Conservation (phyloP, 2,797 vertebrate genomes). For the Odontamblyopus lacepedii region DNA sequence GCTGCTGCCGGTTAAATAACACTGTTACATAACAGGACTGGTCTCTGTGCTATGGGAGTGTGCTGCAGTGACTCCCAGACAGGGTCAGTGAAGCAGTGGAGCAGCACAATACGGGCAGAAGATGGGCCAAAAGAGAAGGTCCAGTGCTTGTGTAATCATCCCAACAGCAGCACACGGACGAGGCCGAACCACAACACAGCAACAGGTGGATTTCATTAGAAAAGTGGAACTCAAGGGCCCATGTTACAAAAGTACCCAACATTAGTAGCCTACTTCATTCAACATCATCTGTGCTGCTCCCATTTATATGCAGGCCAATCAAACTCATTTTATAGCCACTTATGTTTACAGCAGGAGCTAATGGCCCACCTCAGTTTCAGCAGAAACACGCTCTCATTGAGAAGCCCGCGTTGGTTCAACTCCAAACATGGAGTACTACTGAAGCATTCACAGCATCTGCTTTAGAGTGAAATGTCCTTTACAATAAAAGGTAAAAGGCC, state of each 20-base stretch:
- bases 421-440: too few relatives aligned
- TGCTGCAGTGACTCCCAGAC: slow-evolving; percentile 30
- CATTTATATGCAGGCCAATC: too few relatives aligned
- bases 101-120: slow-evolving; percentile 14
- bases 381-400: too few relatives aligned
- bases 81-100: slow-evolving; percentile 50
- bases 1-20: slow-evolving; percentile 62
- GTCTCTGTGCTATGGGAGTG: slow-evolving; percentile 35
- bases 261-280: neutral
- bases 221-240: neutral
- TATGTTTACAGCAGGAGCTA: too few relatives aligned
- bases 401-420: too few relatives aligned
- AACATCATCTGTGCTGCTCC: neutral
- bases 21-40: slow-evolving; percentile 57
- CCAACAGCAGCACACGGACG: neutral
- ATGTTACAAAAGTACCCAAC: neutral
- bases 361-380: too few relatives aligned
- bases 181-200: neutral
- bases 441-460: too few relatives aligned
- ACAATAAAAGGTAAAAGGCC: too few relatives aligned
- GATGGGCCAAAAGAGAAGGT: slow-evolving; percentile 1
- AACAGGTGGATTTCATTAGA: neutral
- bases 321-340: too few relatives aligned
- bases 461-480: too few relatives aligned
- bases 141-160: slow-evolving; percentile 24